Base-by-base conservation (phyloP, 2,888 invertebrate species). In the Apamea monoglypha region DNA sequence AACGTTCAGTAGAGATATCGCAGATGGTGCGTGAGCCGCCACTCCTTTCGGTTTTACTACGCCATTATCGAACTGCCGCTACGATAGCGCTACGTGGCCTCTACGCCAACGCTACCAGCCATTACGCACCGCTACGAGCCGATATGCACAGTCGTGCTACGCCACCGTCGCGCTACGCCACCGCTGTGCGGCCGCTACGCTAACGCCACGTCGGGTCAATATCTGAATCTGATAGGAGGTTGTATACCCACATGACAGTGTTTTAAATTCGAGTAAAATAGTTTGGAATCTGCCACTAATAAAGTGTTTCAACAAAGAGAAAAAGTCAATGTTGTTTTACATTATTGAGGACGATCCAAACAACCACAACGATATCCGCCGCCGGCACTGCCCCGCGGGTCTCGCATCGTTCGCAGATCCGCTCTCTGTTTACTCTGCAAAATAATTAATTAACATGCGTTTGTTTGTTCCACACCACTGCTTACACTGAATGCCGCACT, bases 401-500 rank as follows among this genome's bases (percentile, higher is more conserved):
- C 16, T 16, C 16, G 16, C 6, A 21, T 50, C 59, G 40, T 53
- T 67, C n/a, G 18, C 61, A 63, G 21, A 40, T 67, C 36, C 18
- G 40, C 50, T 72, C 61, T 47, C 53, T 72, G 40, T 63, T 53
- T 56, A 36, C 56, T 56, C 21, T n/a, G 6, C 32, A 59, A 71
- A 71, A 18, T 36, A 61, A 75, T 67, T 73, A 66, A 76, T 85
- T 44, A 29, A 29, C 47, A 47, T 44, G 29, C 21, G 21, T 61
- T 76, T 71, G 53, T 75, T 53, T 21, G 40, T 76, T 71, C 59
- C 25, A 29, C 29, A 53, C 53, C 71, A 50, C 56, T 40, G 70
- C 36, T 64, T 32, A 67, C 21, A n/a, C 25, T 25, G 40, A 71
- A 76, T 29, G 50, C 53, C 47, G 40, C 25, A 47, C 53, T 85